A percentile compares a stretch with the other conserved stretches of the same genome.
Evolutionary conservation across 2,797 vertebrate genomes (phyloP).

Genomic region (Coregonus ussuriensis): DNA sequence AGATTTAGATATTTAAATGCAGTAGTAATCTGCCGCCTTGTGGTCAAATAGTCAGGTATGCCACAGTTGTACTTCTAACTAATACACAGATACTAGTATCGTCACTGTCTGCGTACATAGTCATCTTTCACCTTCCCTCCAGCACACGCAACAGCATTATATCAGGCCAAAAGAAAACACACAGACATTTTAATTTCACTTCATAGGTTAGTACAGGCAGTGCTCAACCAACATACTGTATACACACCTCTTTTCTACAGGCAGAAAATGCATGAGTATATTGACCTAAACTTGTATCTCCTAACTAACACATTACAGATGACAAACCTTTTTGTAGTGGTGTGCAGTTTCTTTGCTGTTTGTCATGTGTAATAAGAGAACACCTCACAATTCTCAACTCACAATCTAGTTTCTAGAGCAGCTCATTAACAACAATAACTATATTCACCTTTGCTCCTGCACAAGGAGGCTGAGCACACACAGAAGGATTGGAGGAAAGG

Average conservation of each 20-base stretch:
- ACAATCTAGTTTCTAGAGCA: not conserved
- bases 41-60: not conserved
- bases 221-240: not conserved
- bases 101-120: constrained; percentile 37
- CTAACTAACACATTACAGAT: not conserved
- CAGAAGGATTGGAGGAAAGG: not conserved
- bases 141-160: constrained; percentile 25
- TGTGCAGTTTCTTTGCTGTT: not conserved
- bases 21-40: not conserved
- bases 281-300: not conserved
- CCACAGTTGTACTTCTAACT: not conserved
- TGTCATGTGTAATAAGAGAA: constrained; percentile 1
- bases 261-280: not conserved
- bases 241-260: not conserved
- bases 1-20: not conserved
- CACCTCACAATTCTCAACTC: not conserved
- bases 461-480: constrained; percentile 17
- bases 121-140: constrained; percentile 45
- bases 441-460: constrained; percentile 34
- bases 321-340: not conserved
- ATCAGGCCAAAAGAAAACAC: constrained; percentile 13
- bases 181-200: not conserved
- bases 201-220: not conserved
- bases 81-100: not conserved
- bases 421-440: not conserved